Evolutionary conservation across 2,113 vertebrate genomes (phyloP).

Genomic region (Laticauda colubrina): DNA sequence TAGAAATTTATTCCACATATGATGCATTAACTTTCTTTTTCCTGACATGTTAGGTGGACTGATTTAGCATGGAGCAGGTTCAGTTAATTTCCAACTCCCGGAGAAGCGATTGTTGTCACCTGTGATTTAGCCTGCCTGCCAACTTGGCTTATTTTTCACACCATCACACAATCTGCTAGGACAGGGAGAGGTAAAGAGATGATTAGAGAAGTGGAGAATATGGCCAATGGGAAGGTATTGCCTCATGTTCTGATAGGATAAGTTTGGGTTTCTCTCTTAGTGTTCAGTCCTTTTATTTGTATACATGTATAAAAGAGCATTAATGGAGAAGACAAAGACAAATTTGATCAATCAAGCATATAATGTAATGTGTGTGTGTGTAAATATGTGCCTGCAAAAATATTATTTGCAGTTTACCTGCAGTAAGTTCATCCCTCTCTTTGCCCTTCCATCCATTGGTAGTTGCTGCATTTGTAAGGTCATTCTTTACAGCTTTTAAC

Average conservation of each 20-base stretch:
- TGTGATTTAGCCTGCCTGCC: neutral
- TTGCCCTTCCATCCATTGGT: neutral
- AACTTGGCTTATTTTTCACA: neutral
- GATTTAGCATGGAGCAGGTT: neutral
- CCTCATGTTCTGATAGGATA: neutral
- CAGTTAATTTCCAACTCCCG: neutral
- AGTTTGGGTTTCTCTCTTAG: neutral
- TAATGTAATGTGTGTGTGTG: neutral
- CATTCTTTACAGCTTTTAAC: conserved; percentile 5
- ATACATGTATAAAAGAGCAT: neutral
- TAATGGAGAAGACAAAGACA: neutral
- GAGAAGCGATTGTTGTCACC: neutral
- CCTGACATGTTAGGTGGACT: neutral
- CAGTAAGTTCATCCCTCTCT: neutral
- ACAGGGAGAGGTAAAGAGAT: neutral
- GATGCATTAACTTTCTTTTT: neutral
- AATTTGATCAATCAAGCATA: neutral
- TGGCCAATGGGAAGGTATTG: neutral
- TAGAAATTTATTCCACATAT: neutral
- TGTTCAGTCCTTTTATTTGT: neutral
- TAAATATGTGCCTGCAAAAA: neutral
- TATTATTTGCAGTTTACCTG: neutral
- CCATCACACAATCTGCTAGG: neutral
- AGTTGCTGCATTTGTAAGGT: conserved; percentile 8
- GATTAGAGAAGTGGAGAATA: neutral